Evolutionary conservation across 2,888 invertebrate genomes (phyloP), one percentile per base, ranked within the genome.

Genomic region (Pandemis cinnamomeana): DNA sequence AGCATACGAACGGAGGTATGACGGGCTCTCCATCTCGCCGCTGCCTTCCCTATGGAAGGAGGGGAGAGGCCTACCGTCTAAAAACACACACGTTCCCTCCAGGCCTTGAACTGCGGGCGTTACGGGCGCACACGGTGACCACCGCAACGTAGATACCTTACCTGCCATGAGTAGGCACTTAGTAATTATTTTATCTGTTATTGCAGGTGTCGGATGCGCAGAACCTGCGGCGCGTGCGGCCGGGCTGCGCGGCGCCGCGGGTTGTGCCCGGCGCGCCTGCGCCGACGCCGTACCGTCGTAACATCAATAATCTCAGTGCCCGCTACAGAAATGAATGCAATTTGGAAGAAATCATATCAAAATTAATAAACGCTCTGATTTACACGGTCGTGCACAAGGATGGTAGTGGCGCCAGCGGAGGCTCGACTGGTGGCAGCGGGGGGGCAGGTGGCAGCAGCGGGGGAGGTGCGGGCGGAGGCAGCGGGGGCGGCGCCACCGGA

Each of bases 301-400:
- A 80, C 27, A 78, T 75, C 41, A 80, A 80, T 68, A 64, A 75
- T n/a, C 67, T 74, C 7, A 71, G 62, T 64, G 48, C 61, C 5
- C 36, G 60, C 42, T 64, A 68, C 42, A 78, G 55, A 75, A 75
- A 61, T 36, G 61, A 75, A 0, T 74, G 78, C 46, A 81, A 84
- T 42, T 80, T 87, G 44, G 90, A 91, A 75, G 88, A 88, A 71
- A 83, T 92, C 15, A 89, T 92, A 8, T 81, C 87, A 78, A 91
- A 89, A 75, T 80, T 92, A 48, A 85, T 91, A 11, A 90, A 91
- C 70, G 92, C 91, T 8, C 78, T 92, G 36, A 85, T 92, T 27
- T 86, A 84, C 44, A 87, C 86, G 3, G 84, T 88, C 11, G 86
- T 88, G 0, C 85, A 86, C 62, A 83, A 81, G 53, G 58, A 15